Conservation (phyloP, 2,113 vertebrate genomes). For the Gymnocephalus cernua region DNA sequence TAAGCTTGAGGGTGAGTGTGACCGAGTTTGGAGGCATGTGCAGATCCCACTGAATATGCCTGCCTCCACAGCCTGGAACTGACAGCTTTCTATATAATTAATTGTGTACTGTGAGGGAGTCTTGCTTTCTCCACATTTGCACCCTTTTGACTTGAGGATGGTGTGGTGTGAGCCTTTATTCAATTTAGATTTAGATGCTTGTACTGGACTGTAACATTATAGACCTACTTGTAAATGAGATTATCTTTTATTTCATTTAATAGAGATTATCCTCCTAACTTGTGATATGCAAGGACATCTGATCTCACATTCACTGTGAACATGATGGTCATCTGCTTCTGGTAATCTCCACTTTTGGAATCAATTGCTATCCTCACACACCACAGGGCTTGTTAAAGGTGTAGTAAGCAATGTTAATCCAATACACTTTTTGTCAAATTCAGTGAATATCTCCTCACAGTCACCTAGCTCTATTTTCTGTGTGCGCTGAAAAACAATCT, state of each 20-base stretch:
- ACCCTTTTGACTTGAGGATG: neutral
- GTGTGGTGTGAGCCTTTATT: constrained; percentile 4
- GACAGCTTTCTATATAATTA: constrained; percentile 59
- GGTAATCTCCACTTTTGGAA: constrained; percentile 23
- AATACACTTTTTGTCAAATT: too few relatives aligned
- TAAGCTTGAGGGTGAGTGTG: constrained; percentile 24
- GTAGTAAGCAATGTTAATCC: too few relatives aligned
- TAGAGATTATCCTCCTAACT: constrained; percentile 18
- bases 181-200: constrained; percentile 25
- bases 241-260: constrained; percentile 30
- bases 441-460: too few relatives aligned
- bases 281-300: constrained; percentile 1
- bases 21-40: constrained; percentile 23
- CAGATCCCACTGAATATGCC: constrained; percentile 35
- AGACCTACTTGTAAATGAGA: neutral
- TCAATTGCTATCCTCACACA: neutral
- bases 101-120: constrained; percentile 19
- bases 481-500: too few relatives aligned
- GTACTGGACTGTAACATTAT: neutral
- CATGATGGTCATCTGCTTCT: constrained; percentile 8
- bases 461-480: too few relatives aligned
- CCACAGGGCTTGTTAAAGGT: neutral
- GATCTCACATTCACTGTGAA: constrained; percentile 10
- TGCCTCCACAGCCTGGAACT: constrained; percentile 37
- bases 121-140: constrained; percentile 33